These are phyloP conservation scores for Penaeus chinensis DNA, from an alignment of 1,140 invertebrate genomes.

Conservation along the genomic window DNA sequence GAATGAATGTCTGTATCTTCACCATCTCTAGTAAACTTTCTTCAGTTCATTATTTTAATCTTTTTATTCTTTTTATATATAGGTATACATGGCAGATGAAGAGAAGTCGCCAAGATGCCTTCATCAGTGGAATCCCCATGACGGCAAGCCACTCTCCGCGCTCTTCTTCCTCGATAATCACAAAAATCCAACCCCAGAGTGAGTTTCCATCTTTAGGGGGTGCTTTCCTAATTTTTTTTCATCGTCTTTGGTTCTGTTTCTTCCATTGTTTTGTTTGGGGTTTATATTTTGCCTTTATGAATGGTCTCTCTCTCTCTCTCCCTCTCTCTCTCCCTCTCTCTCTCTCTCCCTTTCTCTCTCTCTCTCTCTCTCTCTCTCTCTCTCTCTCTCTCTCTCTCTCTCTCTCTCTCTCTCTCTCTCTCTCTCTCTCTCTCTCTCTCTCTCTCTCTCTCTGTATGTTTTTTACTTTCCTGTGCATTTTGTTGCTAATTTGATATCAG, in stretches of 20 bases:
- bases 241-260: neutral
- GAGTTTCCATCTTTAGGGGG: conserved; percentile 69
- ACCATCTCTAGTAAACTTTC: neutral
- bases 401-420: too few relatives aligned
- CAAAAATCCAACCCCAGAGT: conserved; percentile 84
- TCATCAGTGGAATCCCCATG: conserved; percentile 92
- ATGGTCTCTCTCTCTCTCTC: too few relatives aligned
- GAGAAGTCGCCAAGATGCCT: conserved; percentile 79
- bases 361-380: too few relatives aligned
- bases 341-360: too few relatives aligned
- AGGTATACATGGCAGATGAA: conserved; percentile 76
- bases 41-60: neutral
- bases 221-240: conserved; percentile 12
- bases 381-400: too few relatives aligned
- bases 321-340: too few relatives aligned
- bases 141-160: conserved; percentile 83
- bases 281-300: too few relatives aligned
- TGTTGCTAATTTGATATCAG: too few relatives aligned
- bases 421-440: too few relatives aligned
- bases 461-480: neutral
- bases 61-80: conserved; percentile 64
- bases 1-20: too few relatives aligned
- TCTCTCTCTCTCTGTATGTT: too few relatives aligned
- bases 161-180: conserved; percentile 94
- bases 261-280: too few relatives aligned